Base-by-base conservation (phyloP, 2,888 invertebrate genomes). In the Yponomeuta plumbellus region DNA sequence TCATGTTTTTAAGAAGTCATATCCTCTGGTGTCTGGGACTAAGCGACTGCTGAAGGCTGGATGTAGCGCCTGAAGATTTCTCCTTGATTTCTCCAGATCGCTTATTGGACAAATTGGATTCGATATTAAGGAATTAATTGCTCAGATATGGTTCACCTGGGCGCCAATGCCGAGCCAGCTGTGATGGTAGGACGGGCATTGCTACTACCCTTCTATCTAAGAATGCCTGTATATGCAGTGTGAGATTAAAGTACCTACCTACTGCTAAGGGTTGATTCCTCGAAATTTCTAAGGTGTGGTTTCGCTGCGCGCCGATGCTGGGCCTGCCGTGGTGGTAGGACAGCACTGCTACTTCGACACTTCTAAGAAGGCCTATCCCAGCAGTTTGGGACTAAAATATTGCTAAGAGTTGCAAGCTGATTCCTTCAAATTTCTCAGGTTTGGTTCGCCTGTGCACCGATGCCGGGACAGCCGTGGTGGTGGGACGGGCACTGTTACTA, bases 401-500 rank as follows among this genome's bases (percentile, higher is more conserved):
- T 34, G 34, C 34, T 10, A 8, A 34, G 34, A 1, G 34, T 1
- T 34, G 26, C 5, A 10, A 1, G 34, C 34, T 34, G 34, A 58
- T 58, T 20, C 17, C 13, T 52, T 17, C 17, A 21, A 34, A 34
- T 34, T 34, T 1, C 10, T 11, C 75, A 85, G 83, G 70, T 85
- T 2, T 72, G 71, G 26, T 85, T 85, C 70, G 68, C 71, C 6
- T 71, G 70, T 13, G 74, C 80, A 0, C 90, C 90, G 10, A 83
- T 79, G 0, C 89, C 89, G 0, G 90, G 90, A 0, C 57, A 70
- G 0, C 66, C 83, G 0, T 90, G 85, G 84, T 85, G 85, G 84
- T 89, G 86, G 83, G 90, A 90, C 68, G 87, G 85, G 0, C 89
- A 89, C 69, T 79, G 76, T 68, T 86, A 84, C 71, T 89, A 76